These are phyloP conservation scores for Enteromius paludinosus DNA, from an alignment of 2,797 vertebrate species.

Conservation along the genomic window DNA sequence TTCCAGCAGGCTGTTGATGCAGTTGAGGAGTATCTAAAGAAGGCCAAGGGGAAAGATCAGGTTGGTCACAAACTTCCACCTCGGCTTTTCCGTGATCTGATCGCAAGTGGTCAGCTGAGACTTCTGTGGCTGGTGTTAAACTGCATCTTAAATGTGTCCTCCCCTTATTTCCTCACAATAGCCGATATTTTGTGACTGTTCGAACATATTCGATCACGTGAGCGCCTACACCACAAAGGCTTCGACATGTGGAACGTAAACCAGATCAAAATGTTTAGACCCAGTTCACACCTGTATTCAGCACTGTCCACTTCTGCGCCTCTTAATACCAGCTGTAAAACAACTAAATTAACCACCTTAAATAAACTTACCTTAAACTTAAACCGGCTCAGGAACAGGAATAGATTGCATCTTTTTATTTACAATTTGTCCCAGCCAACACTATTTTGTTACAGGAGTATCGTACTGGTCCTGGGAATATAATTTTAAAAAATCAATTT, in stretches of 20 bases:
- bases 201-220: too few relatives aligned
- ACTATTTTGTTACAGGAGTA: too few relatives aligned
- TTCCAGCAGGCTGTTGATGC: slow-evolving; percentile 98
- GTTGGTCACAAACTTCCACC: slow-evolving; percentile 68
- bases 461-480: too few relatives aligned
- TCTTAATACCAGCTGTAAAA: neutral
- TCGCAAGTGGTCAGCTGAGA: neutral
- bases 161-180: neutral
- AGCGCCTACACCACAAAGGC: neutral
- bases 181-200: neutral
- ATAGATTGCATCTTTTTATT: too few relatives aligned
- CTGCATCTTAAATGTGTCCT: neutral
- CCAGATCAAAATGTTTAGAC: neutral
- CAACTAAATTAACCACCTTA: neutral
- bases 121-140: neutral
- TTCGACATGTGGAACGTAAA: neutral
- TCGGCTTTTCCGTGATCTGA: neutral
- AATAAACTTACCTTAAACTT: too few relatives aligned
- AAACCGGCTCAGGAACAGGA: too few relatives aligned
- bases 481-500: too few relatives aligned
- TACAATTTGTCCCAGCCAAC: too few relatives aligned
- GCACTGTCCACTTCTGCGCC: neutral
- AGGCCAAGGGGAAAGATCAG: slow-evolving; percentile 95
- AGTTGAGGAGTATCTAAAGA: slow-evolving; percentile 96
- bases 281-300: neutral